Evolutionary conservation across 1,140 invertebrate species (phyloP).

Genomic region (Antheraea mylitta): DNA sequence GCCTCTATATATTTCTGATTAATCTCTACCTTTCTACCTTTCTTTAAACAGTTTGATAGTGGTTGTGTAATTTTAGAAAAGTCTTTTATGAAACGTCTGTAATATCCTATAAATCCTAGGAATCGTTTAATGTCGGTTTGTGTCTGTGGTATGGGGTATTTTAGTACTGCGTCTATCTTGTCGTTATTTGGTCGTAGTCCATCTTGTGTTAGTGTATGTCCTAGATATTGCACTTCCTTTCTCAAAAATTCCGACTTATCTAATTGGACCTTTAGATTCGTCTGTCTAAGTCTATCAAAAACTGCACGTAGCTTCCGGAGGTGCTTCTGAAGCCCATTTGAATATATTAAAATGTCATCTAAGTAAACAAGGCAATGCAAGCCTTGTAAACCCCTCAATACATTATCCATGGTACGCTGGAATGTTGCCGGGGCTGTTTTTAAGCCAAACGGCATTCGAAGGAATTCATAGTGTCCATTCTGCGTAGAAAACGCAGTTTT

Average conservation of each 20-base stretch:
- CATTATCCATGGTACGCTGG: not conserved
- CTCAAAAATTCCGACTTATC: slow-evolving; percentile 53
- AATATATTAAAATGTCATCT: not conserved
- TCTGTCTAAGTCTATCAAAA: slow-evolving; percentile 2
- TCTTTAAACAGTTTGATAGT: slow-evolving; percentile 38
- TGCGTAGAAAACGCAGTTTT: not conserved
- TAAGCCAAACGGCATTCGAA: not conserved
- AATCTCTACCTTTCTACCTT: slow-evolving; percentile 18
- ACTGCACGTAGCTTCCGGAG: not conserved
- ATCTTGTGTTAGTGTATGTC: slow-evolving; percentile 42
- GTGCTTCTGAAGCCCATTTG: not conserved
- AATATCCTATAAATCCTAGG: slow-evolving; percentile 25
- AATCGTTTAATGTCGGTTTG: slow-evolving; percentile 44
- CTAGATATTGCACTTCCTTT: slow-evolving; percentile 32
- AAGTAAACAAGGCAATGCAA: slow-evolving; percentile 6
- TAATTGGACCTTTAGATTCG: slow-evolving; percentile 57
- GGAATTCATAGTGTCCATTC: not conserved
- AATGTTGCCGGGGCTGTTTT: slow-evolving; percentile 19
- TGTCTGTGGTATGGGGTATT: slow-evolving; percentile 38
- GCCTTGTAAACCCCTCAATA: not conserved
- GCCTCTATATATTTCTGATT: slow-evolving; percentile 27
- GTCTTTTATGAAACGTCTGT: slow-evolving; percentile 16
- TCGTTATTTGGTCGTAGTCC: slow-evolving; percentile 41
- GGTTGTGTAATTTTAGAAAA: slow-evolving; percentile 26
- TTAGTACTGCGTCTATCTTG: slow-evolving; percentile 41